Base-by-base conservation (phyloP, 2,113 vertebrate species). In the Probosciger aterrimus region DNA sequence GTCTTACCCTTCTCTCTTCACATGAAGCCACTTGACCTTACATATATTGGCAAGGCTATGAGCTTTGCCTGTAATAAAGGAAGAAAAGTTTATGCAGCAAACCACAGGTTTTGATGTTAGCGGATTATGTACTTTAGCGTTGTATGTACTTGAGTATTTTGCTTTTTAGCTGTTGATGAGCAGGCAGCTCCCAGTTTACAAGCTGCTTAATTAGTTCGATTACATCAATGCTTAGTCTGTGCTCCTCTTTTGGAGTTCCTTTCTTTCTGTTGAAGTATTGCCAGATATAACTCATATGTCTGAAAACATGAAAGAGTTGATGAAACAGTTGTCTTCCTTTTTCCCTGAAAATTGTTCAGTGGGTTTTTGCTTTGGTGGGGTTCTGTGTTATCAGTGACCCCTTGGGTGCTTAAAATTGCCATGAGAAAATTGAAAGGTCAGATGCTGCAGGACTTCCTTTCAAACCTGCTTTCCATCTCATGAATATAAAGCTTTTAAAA, bases 231-330 rank as follows among this genome's bases (percentile, higher is more conserved):
- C 82, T 90, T 77, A 77, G 78, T 62, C 75, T 86, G 83, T 53
- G 41, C 46, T 90, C 27, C 33, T 88, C 67, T 81, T 90, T 18
- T 73, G 47, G 76, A 84, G 52, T 82, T 86, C 73, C 69, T 78
- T 70, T 70, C 90, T 69, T 84, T 95, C 86, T 92, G 31, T 68
- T 89, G 86, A 93, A 24, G 41, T 79, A 2, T n/a, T 89, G 88
- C 81, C 91, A 97, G 74, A 69, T 88, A 37, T 3, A 91, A 85
- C 37, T 87, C 0, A 0, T 65, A 19, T 49, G 83, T 62, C 77
- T 91, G 83, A 88, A 94, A 95, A 92, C 81, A 59, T 39, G 92
- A 91, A 91, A 91, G 57, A 70, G 50, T 74, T 91, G 73, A 28
- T 85, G 88, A 89, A 96, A 87, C 37, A 89, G 73, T 60, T 92